phyloP scores from a whole-genome alignment of 2,888 invertebrate genomes.

The Bimastos eiseni region DNA sequence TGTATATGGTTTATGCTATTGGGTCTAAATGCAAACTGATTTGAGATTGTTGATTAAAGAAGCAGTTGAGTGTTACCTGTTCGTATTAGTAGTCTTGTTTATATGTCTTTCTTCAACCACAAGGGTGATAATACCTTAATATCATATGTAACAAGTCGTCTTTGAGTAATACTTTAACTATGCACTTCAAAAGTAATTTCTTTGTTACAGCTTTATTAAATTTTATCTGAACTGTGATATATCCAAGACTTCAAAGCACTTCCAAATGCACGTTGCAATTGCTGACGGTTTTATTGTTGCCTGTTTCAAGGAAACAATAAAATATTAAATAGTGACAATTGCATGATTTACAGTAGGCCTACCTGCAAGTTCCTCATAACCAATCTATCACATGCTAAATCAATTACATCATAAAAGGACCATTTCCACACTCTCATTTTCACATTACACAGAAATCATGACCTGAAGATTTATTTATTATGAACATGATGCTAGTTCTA shows the following conservation, averaged over 20 bases:
- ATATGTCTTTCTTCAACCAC: too few species aligned
- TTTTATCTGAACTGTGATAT: not conserved
- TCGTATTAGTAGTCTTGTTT: too few species aligned
- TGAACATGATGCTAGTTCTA: conserved; percentile 8
- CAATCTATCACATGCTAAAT: not conserved
- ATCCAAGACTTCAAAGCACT: not conserved
- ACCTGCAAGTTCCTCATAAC: conserved; percentile 2
- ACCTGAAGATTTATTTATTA: not conserved
- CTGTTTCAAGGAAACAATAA: not conserved
- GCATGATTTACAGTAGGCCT: not conserved
- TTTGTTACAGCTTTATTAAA: not conserved
- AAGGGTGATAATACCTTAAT: too few species aligned
- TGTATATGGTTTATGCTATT: too few species aligned
- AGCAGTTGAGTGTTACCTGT: too few species aligned
- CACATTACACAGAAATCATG: not conserved
- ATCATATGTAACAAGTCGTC: too few species aligned
- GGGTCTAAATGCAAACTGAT: too few species aligned
- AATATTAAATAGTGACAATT: not conserved
- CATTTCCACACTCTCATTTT: not conserved
- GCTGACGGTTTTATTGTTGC: not conserved
- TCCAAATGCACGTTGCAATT: not conserved
- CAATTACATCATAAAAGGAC: not conserved
- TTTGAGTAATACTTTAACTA: too few species aligned
- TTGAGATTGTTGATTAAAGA: too few species aligned
- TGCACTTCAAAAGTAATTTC: not conserved